Base-by-base conservation (phyloP, 2,888 invertebrate species). In the Chirona hameri region DNA sequence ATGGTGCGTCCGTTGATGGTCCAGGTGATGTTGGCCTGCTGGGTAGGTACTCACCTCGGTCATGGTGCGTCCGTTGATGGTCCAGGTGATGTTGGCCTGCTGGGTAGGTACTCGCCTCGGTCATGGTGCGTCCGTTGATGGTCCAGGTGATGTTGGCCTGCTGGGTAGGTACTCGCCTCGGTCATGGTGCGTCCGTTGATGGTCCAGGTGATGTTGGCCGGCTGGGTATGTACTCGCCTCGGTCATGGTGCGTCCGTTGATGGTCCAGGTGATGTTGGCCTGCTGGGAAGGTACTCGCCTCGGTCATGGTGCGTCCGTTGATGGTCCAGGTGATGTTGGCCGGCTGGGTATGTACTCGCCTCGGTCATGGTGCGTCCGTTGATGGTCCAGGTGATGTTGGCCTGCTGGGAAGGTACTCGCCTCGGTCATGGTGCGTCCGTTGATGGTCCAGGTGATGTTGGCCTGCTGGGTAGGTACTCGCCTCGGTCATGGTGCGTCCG, bases 141-240 rank as follows among this genome's bases (percentile, higher is more conserved):
- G 55, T 76, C 83, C 83, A 83, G 79, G 81, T 81, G 81, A 83
- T 69, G 55, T 57, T 57, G 21, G 83, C 83, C 46, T 81, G 83
- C 9, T 81, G 83, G 76, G 55, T 14, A 14, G 15, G 18, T 55
- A 57, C 57, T 57, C 24, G 24, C 57, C 21, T 18, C 24, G 21
- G 57, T 18, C 57, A 21, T 18, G 18, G 57, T 57, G 57, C 57
- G 57, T 7, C 57, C 83, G 14, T 65, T 72, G n/a, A 81, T 31
- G 2, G 55, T 76, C 83, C 83, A 83, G 79, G 81, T 81, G 81
- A 83, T 69, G 55, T 57, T 57, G 21, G 83, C 83, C 46, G 83
- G 83, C 9, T 81, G 83, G 76, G 55, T 14, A 14, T 1, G 18
- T 55, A 57, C 57, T 57, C 24, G 24, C 57, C 21, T 18, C 24